Base-by-base conservation (phyloP, 2,888 invertebrate species). In the Pristionchus mayeri region DNA sequence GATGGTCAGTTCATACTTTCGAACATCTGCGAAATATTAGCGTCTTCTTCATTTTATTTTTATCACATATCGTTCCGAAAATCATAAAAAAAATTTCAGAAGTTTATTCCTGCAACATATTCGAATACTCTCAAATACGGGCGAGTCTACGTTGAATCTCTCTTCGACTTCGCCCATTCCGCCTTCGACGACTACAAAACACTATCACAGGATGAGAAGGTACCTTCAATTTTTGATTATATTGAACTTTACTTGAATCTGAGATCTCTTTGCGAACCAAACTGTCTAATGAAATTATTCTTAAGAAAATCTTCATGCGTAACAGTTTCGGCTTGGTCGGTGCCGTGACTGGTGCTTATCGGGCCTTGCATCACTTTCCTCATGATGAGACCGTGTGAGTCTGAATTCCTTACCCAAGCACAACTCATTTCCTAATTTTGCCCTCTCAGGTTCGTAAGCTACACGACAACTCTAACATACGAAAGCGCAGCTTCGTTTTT, bases 131-230 rank as follows among this genome's bases (percentile, higher is more conserved):
- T 71, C 18, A 71, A 71, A 13, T 40, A 37, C 40, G 71, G 71
- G 18, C 71, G 71, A 7, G 40, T 71, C 1, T 71, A 71, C 24
- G 24, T 71, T 16, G 71, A 71, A 71, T 71, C 71, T n/a, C 13
- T 71, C 11, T 24, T 71, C 24, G 71, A 71, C 40, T 71, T 71
- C 24, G 71, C 71, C 2, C 40, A 71, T 24, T 40, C 71, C 0
- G 71, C 71, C 16, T 71, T 71, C 71, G 71, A 71, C 40, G 71
- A 71, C 18, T 71, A 40, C 24, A n/a, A 40, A 24, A 44, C 37
- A 44, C n/a, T 71, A 2, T 9, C 37, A 13, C n/a, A 2, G 0
- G 40, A 71, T n/a, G 71, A 44, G 18, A 71, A 71, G 71, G 71
- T 71, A 9, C 54, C 4, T 4, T 54, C 7, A 9, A 54, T 54